Evolutionary conservation across 2,797 vertebrate genomes (phyloP).

Genomic region (Gila robusta): DNA sequence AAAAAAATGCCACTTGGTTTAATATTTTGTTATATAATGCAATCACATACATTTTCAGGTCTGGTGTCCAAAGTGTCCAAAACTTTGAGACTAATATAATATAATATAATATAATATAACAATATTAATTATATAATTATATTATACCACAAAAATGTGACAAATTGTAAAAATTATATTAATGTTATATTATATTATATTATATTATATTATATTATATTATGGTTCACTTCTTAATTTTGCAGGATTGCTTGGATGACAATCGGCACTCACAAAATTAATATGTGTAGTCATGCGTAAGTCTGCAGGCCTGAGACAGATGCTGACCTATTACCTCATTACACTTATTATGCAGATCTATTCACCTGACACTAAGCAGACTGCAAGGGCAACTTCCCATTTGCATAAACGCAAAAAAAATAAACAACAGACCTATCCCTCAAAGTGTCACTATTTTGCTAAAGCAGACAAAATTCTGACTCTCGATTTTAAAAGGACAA

Average conservation of each 20-base stretch:
- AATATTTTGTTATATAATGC: neutral
- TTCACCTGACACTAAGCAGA: slow-evolving; percentile 56
- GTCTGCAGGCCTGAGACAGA: slow-evolving; percentile 38
- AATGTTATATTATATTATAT: neutral
- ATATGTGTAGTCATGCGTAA: slow-evolving; percentile 39
- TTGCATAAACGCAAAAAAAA: slow-evolving; percentile 36
- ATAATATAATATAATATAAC: no score
- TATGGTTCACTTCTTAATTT: neutral
- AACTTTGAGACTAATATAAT: neutral
- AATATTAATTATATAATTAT: neutral
- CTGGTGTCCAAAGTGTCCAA: neutral
- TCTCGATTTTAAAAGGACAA: neutral
- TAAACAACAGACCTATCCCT: slow-evolving; percentile 25
- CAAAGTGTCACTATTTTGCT: slow-evolving; percentile 23
- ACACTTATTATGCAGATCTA: slow-evolving; percentile 59
- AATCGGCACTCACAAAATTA: slow-evolving; percentile 44
- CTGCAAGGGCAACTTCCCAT: slow-evolving; percentile 30
- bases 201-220: neutral
- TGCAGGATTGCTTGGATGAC: slow-evolving; percentile 7
- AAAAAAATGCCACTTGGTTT: neutral
- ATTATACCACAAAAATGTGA: neutral
- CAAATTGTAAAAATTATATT: no score
- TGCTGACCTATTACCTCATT: slow-evolving; percentile 62
- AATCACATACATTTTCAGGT: neutral
- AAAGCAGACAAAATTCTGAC: neutral